Evolutionary conservation across 2,888 invertebrate species (phyloP).

Genomic region (Mayetiola destructor): DNA sequence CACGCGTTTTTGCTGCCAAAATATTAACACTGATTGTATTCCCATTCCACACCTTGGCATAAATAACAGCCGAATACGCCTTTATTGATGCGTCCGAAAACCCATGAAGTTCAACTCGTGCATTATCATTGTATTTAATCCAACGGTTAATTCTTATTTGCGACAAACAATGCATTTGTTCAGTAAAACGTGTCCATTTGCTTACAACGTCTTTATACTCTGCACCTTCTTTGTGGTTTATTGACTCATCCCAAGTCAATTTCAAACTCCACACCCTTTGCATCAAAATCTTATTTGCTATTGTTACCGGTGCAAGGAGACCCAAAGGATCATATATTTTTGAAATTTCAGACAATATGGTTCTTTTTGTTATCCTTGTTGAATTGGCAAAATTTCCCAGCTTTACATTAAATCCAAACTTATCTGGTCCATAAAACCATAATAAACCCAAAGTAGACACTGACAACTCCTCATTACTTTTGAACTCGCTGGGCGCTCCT

Average conservation of each 20-base stretch:
- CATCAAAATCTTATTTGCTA: background rate
- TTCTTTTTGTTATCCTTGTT: background rate
- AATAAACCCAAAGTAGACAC: background rate
- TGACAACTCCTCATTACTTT: slow-evolving; percentile 3
- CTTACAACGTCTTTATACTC: background rate
- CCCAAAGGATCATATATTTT: background rate
- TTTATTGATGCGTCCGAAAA: background rate
- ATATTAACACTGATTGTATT: background rate
- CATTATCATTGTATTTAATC: background rate
- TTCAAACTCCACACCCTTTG: background rate
- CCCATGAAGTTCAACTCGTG: background rate
- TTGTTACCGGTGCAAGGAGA: background rate
- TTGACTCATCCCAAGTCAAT: background rate
- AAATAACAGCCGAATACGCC: background rate
- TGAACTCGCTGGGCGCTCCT: no score
- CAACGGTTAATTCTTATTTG: background rate
- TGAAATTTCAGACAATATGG: background rate
- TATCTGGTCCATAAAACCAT: background rate
- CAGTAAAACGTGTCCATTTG: background rate
- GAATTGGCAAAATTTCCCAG: no score
- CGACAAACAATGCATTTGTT: background rate
- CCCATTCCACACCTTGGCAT: background rate
- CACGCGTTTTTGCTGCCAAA: background rate
- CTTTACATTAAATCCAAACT: no score
- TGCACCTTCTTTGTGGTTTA: background rate